These are phyloP conservation scores for Drosophila mayri DNA, from an alignment of 1,140 invertebrate species.

Conservation along the genomic window DNA sequence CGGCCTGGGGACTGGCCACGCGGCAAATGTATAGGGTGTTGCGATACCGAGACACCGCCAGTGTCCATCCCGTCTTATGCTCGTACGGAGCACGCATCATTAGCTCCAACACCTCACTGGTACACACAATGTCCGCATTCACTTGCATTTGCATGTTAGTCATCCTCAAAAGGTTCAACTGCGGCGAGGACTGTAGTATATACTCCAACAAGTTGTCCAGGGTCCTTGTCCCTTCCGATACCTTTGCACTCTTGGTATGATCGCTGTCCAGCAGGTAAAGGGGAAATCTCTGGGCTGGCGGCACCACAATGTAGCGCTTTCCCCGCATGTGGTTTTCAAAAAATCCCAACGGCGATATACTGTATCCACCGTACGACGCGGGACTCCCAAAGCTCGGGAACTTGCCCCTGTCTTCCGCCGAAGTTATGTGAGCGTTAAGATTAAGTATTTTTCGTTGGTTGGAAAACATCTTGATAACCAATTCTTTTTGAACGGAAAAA, in stretches of 20 bases:
- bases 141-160: neutral
- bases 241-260: neutral
- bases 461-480: neutral
- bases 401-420: neutral
- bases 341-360: conserved; percentile 32
- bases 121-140: conserved; percentile 51
- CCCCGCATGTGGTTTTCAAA: conserved; percentile 14
- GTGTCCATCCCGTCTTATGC: conserved; percentile 36
- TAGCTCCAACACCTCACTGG: conserved; percentile 41
- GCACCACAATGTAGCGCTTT: conserved; percentile 30
- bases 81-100: conserved; percentile 61
- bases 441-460: conserved; percentile 1
- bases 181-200: conserved; percentile 5
- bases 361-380: conserved; percentile 28
- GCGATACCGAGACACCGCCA: conserved; percentile 43
- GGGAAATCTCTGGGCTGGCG: conserved; percentile 1
- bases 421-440: conserved; percentile 6
- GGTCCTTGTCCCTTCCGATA: neutral
- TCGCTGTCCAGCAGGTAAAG: conserved; percentile 13
- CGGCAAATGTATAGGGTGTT: conserved; percentile 58
- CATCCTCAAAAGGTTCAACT: neutral
- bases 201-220: conserved; percentile 54
- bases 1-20: neutral
- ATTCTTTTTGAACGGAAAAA: neutral
- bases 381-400: conserved; percentile 42